Evolutionary conservation across 2,113 vertebrate species (phyloP).

Genomic region (Ceyx margarethae): DNA sequence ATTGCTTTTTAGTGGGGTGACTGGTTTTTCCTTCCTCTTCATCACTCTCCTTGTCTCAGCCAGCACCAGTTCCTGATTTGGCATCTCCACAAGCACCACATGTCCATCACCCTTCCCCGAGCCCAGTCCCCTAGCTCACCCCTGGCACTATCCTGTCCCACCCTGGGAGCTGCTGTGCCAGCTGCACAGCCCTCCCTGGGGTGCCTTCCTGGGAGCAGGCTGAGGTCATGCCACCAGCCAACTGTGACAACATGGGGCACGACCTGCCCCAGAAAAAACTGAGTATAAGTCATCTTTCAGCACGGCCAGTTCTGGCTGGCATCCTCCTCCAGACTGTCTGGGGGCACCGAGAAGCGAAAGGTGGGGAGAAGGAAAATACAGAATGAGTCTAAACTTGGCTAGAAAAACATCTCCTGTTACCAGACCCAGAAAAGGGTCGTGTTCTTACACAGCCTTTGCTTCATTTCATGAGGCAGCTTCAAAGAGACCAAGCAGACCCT

Average conservation of each 20-base stretch:
- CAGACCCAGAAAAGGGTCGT: fast-evolving
- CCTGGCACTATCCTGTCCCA: neutral
- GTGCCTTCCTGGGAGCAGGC: neutral
- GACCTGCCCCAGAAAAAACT: neutral
- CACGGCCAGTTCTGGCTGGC: neutral
- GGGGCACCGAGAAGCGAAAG: neutral
- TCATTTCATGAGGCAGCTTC: fast-evolving
- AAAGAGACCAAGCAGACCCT: no score
- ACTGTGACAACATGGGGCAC: neutral
- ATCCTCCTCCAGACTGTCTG: fast-evolving
- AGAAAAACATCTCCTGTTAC: neutral
- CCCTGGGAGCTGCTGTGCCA: fast-evolving
- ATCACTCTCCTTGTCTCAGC: neutral
- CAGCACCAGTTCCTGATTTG: fast-evolving
- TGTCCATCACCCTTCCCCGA: fast-evolving
- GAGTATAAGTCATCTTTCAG: neutral
- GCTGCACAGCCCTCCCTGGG: neutral
- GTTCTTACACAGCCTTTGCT: neutral
- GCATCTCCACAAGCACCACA: neutral
- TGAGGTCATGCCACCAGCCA: fast-evolving
- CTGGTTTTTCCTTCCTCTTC: neutral
- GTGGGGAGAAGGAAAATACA: neutral
- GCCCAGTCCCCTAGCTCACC: fast-evolving
- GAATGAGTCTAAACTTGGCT: neutral
- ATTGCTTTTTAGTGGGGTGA: fast-evolving